Percentiles rank a stretch among this genome's conserved stretches.
These are phyloP conservation scores for Nyctalus aviator DNA, from an alignment of 2,797 vertebrate genomes.

Conservation along the genomic window DNA sequence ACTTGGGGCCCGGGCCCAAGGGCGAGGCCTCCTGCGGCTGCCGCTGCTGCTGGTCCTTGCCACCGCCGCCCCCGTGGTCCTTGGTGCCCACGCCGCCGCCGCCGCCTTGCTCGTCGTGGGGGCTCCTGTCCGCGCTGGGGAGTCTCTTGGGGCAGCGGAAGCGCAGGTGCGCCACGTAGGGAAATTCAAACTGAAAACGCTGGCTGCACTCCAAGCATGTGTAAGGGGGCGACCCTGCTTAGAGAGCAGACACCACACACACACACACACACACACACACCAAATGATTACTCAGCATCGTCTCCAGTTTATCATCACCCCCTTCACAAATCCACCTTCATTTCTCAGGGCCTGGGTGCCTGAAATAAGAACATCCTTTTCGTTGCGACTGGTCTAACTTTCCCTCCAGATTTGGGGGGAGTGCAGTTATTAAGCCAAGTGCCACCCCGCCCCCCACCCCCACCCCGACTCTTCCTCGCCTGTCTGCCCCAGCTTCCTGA, in stretches of 20 bases:
- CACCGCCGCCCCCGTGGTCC: constrained; percentile 84
- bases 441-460: not conserved
- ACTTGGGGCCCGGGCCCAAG: constrained; percentile 81
- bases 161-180: constrained; percentile 94
- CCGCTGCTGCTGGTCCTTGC: constrained; percentile 75
- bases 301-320: not conserved
- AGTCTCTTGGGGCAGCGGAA: constrained; percentile 97
- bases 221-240: constrained; percentile 91
- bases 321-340: not conserved
- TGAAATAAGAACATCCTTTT: not conserved
- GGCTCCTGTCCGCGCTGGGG: constrained; percentile 86
- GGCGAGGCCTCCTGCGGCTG: constrained; percentile 59
- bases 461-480: not conserved
- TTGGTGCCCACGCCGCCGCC: constrained; percentile 82
- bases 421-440: not conserved
- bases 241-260: constrained; percentile 51
- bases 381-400: not conserved
- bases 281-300: constrained; percentile 60
- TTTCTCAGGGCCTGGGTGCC: not conserved
- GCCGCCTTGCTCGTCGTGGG: constrained; percentile 70
- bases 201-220: constrained; percentile 96
- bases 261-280: not conserved
- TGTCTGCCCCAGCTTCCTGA: not conserved
- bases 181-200: constrained; percentile 97
- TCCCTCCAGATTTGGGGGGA: not conserved